Percentiles rank a stretch among this genome's conserved stretches.
These are phyloP conservation scores for Myripristis murdjan DNA, from an alignment of 2,797 vertebrate species.

Conservation along the genomic window DNA sequence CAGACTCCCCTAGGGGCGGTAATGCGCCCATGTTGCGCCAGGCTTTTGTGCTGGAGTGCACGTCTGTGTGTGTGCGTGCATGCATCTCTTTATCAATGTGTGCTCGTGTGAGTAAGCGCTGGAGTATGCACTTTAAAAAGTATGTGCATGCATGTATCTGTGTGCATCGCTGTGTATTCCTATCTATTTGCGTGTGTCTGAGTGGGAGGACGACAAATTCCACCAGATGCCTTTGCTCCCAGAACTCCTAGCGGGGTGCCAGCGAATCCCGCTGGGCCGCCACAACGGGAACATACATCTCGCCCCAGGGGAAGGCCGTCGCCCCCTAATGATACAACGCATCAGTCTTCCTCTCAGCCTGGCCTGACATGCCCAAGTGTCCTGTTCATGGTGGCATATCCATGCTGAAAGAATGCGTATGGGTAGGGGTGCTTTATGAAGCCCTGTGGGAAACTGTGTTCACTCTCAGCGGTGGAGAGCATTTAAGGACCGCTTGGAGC, in stretches of 20 bases:
- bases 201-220: constrained; percentile 62
- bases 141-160: constrained; percentile 11
- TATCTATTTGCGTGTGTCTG: constrained; percentile 36
- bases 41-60: constrained; percentile 63
- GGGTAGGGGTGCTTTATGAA: constrained; percentile 79
- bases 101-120: constrained; percentile 28
- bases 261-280: constrained; percentile 76
- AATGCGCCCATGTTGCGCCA: constrained; percentile 67
- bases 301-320: constrained; percentile 68
- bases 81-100: constrained; percentile 16
- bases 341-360: constrained; percentile 78
- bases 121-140: constrained; percentile 9
- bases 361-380: constrained; percentile 75
- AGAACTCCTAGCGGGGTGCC: constrained; percentile 83
- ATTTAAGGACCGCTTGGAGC: constrained; percentile 70
- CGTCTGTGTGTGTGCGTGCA: not conserved
- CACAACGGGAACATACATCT: constrained; percentile 77
- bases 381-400: constrained; percentile 82
- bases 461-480: constrained; percentile 65
- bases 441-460: constrained; percentile 83
- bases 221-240: constrained; percentile 84
- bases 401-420: constrained; percentile 74
- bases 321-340: constrained; percentile 71
- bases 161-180: constrained; percentile 21
- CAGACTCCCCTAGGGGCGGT: constrained; percentile 57